These are phyloP conservation scores for Paratrypauchen microcephalus DNA, from an alignment of 2,797 vertebrate genomes.

Conservation along the genomic window DNA sequence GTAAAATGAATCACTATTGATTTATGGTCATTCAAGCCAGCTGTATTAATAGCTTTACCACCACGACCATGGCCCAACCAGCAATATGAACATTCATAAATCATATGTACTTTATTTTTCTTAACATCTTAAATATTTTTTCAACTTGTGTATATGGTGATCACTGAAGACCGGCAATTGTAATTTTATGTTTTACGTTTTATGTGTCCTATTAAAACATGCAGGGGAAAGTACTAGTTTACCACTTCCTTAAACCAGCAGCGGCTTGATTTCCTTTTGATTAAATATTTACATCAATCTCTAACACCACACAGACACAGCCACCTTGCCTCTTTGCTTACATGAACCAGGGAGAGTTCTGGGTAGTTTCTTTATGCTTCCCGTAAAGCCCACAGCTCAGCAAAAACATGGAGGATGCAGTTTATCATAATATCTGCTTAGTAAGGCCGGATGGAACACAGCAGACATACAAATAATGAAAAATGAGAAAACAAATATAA, in stretches of 20 bases:
- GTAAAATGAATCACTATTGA: conserved; percentile 11
- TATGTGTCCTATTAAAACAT: not conserved
- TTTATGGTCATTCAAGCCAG: not conserved
- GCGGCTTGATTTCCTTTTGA: conserved; percentile 38
- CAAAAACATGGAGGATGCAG: conserved; percentile 38
- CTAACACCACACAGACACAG: conserved; percentile 7
- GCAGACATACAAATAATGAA: conserved; percentile 48
- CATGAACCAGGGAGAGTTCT: conserved; percentile 21
- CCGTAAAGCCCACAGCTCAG: conserved; percentile 53
- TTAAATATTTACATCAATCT: conserved; percentile 57
- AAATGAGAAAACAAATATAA: conserved; percentile 32
- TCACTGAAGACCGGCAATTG: not conserved
- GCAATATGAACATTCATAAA: not conserved
- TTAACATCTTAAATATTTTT: not conserved
- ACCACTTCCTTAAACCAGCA: conserved; percentile 34
- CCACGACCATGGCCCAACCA: not conserved
- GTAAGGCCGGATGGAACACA: conserved; percentile 37
- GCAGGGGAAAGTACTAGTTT: not conserved
- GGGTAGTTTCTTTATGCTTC: conserved; percentile 43
- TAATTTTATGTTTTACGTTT: not conserved
- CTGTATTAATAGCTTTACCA: not conserved
- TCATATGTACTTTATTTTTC: not conserved
- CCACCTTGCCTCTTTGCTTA: conserved; percentile 15
- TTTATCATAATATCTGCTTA: conserved; percentile 65
- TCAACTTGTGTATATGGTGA: no score